Conservation (phyloP, 2,888 invertebrate genomes). For the Idaea straminata region DNA sequence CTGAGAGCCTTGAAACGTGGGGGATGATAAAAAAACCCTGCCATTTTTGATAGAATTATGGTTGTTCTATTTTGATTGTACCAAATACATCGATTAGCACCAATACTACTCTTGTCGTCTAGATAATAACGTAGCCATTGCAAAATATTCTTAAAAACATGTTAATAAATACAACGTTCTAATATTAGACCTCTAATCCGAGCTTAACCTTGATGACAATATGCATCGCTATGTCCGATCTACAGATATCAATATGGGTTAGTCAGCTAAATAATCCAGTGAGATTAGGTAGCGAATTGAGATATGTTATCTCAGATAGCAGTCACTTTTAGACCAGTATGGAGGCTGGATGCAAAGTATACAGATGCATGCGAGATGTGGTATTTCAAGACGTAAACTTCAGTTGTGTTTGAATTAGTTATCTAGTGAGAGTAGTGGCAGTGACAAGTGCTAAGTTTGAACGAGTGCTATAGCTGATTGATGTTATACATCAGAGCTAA, state of each 20-base stretch:
- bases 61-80: no score
- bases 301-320: background rate
- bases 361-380: slow-evolving; percentile 1
- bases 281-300: background rate
- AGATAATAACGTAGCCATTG: no score
- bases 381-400: background rate
- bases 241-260: slow-evolving; percentile 8
- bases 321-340: background rate
- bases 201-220: background rate
- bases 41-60: no score
- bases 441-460: background rate
- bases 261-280: background rate
- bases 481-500: slow-evolving; percentile 45
- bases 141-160: no score
- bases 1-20: no score
- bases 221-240: slow-evolving; percentile 9
- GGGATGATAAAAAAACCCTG: no score
- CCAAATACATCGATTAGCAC: no score
- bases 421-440: background rate
- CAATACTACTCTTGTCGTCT: no score
- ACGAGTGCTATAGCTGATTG: slow-evolving; percentile 19
- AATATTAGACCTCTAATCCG: background rate
- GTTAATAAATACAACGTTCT: no score
- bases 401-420: background rate
- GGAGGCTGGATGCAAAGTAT: background rate